Conservation (phyloP, 2,113 vertebrate species). For the Tautogolabrus adspersus region DNA sequence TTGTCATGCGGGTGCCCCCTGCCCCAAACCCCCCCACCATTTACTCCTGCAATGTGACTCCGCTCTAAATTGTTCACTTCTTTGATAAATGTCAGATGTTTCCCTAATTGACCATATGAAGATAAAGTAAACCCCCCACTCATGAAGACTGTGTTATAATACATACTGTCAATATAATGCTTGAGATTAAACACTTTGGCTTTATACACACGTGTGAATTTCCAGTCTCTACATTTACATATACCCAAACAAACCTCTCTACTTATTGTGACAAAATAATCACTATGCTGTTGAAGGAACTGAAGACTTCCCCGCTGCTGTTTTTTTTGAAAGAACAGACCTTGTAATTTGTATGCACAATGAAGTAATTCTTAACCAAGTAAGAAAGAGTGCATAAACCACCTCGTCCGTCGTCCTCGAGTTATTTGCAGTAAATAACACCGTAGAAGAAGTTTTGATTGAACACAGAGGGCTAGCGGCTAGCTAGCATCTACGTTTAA, state of each 20-base stretch:
- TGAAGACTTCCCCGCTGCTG: background rate
- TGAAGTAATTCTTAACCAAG: background rate
- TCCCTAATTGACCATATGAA: slow-evolving; percentile 33
- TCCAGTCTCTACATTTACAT: background rate
- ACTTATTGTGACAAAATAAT: slow-evolving; percentile 12
- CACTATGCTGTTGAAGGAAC: background rate
- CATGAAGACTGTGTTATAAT: background rate
- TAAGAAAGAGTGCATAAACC: background rate
- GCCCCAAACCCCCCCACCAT: too few relatives aligned
- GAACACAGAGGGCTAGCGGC: background rate
- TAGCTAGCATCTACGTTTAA: too few relatives aligned
- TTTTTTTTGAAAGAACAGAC: background rate
- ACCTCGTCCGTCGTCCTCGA: background rate
- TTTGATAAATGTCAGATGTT: slow-evolving; percentile 22
- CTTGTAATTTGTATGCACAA: background rate
- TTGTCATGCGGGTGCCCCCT: too few relatives aligned
- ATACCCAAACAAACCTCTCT: background rate
- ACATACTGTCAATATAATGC: too few relatives aligned
- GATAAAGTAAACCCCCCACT: background rate
- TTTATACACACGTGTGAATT: background rate
- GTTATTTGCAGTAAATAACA: too few relatives aligned
- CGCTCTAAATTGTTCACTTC: background rate
- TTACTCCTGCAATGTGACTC: background rate
- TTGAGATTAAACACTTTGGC: background rate
- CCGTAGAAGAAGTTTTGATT: background rate